Evolutionary conservation across 2,113 vertebrate species (phyloP).

Genomic region (Chinchilla lanigera): DNA sequence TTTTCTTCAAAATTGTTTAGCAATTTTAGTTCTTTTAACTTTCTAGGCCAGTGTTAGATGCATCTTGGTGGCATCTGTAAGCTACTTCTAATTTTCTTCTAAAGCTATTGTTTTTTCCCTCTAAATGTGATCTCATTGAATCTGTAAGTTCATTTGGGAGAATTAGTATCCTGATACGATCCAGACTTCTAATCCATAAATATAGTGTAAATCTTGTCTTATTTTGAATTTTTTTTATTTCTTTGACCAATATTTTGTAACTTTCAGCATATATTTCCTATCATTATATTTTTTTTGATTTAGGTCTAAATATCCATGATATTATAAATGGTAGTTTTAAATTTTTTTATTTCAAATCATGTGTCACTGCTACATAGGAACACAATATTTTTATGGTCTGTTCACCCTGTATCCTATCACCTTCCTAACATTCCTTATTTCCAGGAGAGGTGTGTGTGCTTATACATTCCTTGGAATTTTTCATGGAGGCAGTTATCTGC

Average conservation of each 20-base stretch:
- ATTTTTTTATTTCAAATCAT: not conserved
- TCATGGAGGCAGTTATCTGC: not conserved
- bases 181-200: not conserved
- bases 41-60: not conserved
- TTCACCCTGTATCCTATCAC: not conserved
- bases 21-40: not conserved
- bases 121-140: not conserved
- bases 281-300: not conserved
- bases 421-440: not conserved
- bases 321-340: not conserved
- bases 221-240: not conserved
- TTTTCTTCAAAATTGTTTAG: conserved; percentile 18
- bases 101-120: too few species aligned
- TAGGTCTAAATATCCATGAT: not conserved
- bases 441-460: not conserved
- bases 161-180: not conserved
- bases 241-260: not conserved
- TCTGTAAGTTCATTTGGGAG: too few species aligned
- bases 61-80: not conserved
- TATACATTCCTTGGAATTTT: not conserved
- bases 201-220: not conserved
- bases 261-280: not conserved
- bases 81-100: not conserved
- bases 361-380: not conserved
- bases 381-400: not conserved